Percentiles rank a stretch among this genome's conserved stretches.
Conservation (phyloP, 2,113 vertebrate genomes). For the Brienomyrus longianalis region DNA sequence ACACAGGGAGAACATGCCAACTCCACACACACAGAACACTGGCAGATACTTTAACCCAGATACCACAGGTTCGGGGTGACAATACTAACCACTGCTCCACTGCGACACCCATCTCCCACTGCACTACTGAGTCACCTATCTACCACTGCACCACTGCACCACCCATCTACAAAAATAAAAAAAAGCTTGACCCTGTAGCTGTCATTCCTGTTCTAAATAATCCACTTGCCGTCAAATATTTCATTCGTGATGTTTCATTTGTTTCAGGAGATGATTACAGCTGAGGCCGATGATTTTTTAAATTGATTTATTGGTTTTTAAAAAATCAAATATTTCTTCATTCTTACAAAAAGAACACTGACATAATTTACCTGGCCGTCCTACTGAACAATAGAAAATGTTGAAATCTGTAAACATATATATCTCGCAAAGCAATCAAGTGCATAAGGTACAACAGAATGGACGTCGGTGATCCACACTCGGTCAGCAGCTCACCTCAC, state of each 20-base stretch:
- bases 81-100: no score
- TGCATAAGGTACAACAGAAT: not conserved
- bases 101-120: not conserved
- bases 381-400: slow-evolving; percentile 14
- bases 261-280: not conserved
- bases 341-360: slow-evolving; percentile 1
- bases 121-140: not conserved
- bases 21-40: no score
- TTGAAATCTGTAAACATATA: slow-evolving; percentile 10
- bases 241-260: not conserved
- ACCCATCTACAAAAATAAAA: not conserved
- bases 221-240: not conserved
- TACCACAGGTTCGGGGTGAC: no score
- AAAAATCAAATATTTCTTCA: not conserved
- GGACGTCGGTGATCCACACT: not conserved
- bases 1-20: no score
- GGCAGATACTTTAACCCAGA: no score
- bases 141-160: not conserved
- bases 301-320: slow-evolving; percentile 8
- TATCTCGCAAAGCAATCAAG: not conserved
- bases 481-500: not conserved
- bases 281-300: not conserved
- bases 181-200: not conserved
- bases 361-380: not conserved
- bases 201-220: not conserved